Conservation (phyloP, 2,888 invertebrate genomes). For the Chrysolina oricalcia region DNA sequence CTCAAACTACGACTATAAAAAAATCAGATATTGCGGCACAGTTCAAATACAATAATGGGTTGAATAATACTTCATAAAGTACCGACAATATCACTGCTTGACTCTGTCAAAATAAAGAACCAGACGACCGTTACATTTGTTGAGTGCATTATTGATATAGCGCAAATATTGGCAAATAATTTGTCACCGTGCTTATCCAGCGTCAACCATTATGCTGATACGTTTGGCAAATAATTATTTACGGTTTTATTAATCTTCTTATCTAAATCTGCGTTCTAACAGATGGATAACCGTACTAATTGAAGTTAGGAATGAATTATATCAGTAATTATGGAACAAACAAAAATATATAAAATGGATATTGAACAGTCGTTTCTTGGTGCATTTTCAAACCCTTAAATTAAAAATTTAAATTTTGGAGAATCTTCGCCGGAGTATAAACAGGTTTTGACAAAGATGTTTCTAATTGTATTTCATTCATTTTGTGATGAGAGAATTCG, state of each 20-base stretch:
- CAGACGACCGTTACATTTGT: not conserved
- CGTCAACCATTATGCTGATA: slow-evolving; percentile 1
- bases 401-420: too few relatives aligned
- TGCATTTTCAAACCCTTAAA: too few relatives aligned
- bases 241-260: slow-evolving; percentile 26
- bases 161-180: slow-evolving; percentile 5
- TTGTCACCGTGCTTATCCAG: not conserved
- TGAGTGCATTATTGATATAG: not conserved
- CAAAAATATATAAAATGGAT: not conserved
- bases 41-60: too few relatives aligned
- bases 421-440: too few relatives aligned
- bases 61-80: too few relatives aligned
- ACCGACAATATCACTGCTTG: too few relatives aligned
- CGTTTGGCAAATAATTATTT: slow-evolving; percentile 28
- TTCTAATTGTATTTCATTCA: too few relatives aligned
- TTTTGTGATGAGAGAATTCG: too few relatives aligned
- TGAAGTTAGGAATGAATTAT: slow-evolving; percentile 6
- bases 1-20: too few relatives aligned
- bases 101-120: not conserved
- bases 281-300: slow-evolving; percentile 21
- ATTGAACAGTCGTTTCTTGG: too few relatives aligned
- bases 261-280: slow-evolving; percentile 19
- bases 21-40: too few relatives aligned
- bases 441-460: too few relatives aligned
- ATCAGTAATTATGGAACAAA: slow-evolving; percentile 16